Evolutionary conservation across 1,140 invertebrate genomes (phyloP), one percentile per base, ranked within the genome.

Genomic region (Cyphomyrmex costatus): DNA sequence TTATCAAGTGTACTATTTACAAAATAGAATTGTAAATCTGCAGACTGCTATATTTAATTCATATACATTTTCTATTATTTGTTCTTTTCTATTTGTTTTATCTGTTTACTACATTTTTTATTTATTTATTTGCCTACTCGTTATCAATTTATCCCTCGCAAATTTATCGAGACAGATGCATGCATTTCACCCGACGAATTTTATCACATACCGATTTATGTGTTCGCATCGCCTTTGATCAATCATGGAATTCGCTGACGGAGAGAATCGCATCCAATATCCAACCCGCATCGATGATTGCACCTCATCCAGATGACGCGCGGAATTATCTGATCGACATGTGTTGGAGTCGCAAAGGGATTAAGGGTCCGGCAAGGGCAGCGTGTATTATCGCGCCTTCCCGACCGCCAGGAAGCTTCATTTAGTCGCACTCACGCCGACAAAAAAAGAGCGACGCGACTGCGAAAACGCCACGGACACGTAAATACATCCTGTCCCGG

Each of bases 401-500:
- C 60, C 60, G 73, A 66, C 16, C 46, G 87, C 85, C 89, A 88
- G 88, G 86, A 90, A 90, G 87, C 89, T 90, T 91, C 88, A 90
- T 90, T 90, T 90, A 89, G 80, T 82, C 87, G 78, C 83, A 36
- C 21, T 85, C 46, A 14, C 21, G 86, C 88, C 89, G 88, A 88
- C 91, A 87, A 91, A 91, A n/a, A 90, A 90, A 78, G 86, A 91
- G 79, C 88, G 89, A 79, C 73, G 86, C 58, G 16, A 49, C 77
- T 60, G 88, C 84, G 74, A 60, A 84, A 88, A 53, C 73, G 27
- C n/a, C 46, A 60, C 42, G 27, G 46, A 71, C 66, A 60, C 21
- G 66, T 53, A 73, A 63, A 58, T 51, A 53, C 36, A 36, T 33
- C 46, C 30, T 70, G 24, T 30, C 49, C 36, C 21, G 65, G n/a